phyloP scores from a whole-genome alignment of 2,888 invertebrate species.

The Diarsia mendica region DNA sequence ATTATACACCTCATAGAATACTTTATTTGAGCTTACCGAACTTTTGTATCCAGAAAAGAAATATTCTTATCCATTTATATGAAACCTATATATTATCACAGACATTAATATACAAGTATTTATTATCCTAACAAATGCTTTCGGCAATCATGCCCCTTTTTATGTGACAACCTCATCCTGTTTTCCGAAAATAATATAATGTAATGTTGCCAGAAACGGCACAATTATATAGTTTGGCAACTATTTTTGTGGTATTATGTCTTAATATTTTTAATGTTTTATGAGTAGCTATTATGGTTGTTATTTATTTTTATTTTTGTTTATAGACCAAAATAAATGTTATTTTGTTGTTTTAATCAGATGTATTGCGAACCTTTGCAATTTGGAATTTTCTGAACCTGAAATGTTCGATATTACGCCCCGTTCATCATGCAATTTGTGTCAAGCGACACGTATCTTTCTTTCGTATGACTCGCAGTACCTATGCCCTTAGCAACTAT shows the following conservation, averaged over 20 bases:
- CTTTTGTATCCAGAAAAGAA: constrained; percentile 17
- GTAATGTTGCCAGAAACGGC: constrained; percentile 54
- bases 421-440: background rate
- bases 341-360: background rate
- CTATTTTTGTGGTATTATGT: constrained; percentile 22
- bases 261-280: constrained; percentile 45
- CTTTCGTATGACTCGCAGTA: background rate
- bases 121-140: constrained; percentile 57
- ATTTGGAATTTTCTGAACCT: too few species aligned
- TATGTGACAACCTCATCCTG: constrained; percentile 64
- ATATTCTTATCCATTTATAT: constrained; percentile 20
- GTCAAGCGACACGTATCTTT: background rate
- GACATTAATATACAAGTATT: constrained; percentile 43
- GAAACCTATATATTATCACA: constrained; percentile 32
- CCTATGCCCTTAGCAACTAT: background rate
- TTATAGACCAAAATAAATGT: background rate
- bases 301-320: constrained; percentile 36
- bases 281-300: constrained; percentile 18
- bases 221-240: constrained; percentile 56
- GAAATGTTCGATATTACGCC: background rate
- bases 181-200: constrained; percentile 57
- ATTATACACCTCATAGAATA: too few species aligned
- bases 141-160: constrained; percentile 44
- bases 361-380: background rate
- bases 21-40: background rate